Evolutionary conservation across 2,888 invertebrate genomes (phyloP).

Genomic region (Brachyopa scutellaris): DNA sequence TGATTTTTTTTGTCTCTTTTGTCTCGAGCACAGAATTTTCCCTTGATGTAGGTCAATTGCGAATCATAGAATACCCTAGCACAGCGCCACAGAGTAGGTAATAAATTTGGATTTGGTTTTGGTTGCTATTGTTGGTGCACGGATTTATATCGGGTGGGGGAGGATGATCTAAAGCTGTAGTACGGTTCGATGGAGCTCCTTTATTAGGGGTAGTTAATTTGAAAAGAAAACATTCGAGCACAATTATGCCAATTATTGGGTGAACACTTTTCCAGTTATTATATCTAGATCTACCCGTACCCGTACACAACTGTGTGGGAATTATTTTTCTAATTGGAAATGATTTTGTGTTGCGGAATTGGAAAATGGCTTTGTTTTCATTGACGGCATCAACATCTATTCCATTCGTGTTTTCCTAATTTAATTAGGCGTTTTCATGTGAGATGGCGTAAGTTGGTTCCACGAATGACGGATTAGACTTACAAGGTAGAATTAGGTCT

Average conservation of each 20-base stretch:
- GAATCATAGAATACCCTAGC: slow-evolving; percentile 27
- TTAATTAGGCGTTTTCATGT: background rate
- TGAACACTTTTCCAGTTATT: too few species aligned
- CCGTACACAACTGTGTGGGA: too few species aligned
- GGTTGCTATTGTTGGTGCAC: background rate
- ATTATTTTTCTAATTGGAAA: slow-evolving; percentile 21
- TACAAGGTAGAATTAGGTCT: too few species aligned
- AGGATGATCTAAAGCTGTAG: background rate
- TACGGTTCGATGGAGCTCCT: slow-evolving; percentile 5
- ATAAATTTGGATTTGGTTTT: slow-evolving; percentile 18
- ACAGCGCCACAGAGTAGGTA: background rate
- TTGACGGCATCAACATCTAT: too few species aligned
- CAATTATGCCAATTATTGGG: slow-evolving; percentile 10
- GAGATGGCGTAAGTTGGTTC: too few species aligned
- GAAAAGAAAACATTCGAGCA: slow-evolving; percentile 18
- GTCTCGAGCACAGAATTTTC: background rate
- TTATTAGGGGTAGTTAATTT: slow-evolving; percentile 30
- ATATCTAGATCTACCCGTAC: too few species aligned
- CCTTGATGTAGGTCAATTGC: slow-evolving; percentile 40
- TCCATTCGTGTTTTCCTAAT: too few species aligned
- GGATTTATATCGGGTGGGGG: background rate
- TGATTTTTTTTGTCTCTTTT: too few species aligned
- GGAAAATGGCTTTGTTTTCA: background rate
- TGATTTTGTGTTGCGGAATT: background rate
- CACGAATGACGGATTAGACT: too few species aligned